Base-by-base conservation (phyloP, 2,113 vertebrate genomes). In the Gymnobelideus leadbeateri region DNA sequence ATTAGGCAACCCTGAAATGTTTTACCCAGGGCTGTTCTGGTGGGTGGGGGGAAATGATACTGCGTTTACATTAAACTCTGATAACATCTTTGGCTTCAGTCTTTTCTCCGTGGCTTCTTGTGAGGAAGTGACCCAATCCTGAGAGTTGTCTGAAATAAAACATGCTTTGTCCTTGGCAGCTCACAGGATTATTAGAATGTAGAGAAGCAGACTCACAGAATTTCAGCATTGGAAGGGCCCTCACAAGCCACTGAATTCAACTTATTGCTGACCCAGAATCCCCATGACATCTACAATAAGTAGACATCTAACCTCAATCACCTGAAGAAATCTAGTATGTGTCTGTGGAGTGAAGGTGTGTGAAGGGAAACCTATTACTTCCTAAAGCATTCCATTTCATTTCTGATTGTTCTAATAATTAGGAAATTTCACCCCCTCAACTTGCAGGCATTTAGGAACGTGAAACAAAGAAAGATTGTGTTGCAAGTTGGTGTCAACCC, bases 61-160 rank as follows among this genome's bases (percentile, higher is more conserved):
- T 23, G 49, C 37, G n/a, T 53, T 92, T 91, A 89, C 50, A 49
- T 51, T 14, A 77, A 89, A 28, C 8, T 91, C 28, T 54, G 26
- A 92, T 61, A 51, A 61, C 28, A 2, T 61, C 51, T 96, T 96
- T 96, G 46, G 77, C 43, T 68, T 43, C 68, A 93, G 31, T 89
- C 37, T 68, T 25, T 26, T 93, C 28, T 61, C 37, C 57, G 49
- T 57, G 61, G 37, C 52, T 51, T 52, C 50, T 37, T 51, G 47
- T 26, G 51, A 95, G 50, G 92, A 49, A 91, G 31, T 91, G 1
- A 51, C n/a, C 37, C 37, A 77, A 21, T 77, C 68, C 19, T n/a
- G 37, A n/a, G 16, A 77, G 37, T 8, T 77, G 37, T 77, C 68
- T 77, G 14, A n/a, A 77, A n/a, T 77, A n/a, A 77, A n/a, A 19